Base-by-base conservation (phyloP, 2,113 vertebrate genomes). In the Phrynosoma blainvillii region DNA sequence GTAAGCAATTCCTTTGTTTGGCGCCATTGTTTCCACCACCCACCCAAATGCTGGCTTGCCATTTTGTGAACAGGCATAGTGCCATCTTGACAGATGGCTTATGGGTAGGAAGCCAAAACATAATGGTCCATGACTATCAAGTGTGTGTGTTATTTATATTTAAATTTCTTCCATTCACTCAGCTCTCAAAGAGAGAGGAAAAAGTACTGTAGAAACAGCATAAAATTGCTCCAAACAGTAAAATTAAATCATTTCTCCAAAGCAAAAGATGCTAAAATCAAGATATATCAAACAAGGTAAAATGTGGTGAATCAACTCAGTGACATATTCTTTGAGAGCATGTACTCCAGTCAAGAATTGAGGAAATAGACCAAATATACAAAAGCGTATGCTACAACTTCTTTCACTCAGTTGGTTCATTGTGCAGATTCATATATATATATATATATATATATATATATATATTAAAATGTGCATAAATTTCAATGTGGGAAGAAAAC, bases 31-130 rank as follows among this genome's bases (percentile, higher is more conserved):
- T 40, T 36, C n/a, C 78, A 6, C 36, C 36, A 40, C 65, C 7
- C 66, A 21, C 27, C 25, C 68, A 83, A 36, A 20, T 25, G 32
- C 10, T 77, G 56, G 73, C 36, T 65, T 65, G 25, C 59, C 54
- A 62, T 42, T 65, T 77, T n/a, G 16, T 32, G 47, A 32, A 10
- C 42, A 79, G 84, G 84, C 84, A 32, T 11, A 30, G 13, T 32
- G 84, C 75, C 76, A 86, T 79, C 30, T 32, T 79, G 62, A 79
- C 84, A 86, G 84, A 86, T 86, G 84, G 75, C 62, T 68, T n/a
- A n/a, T 54, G 62, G 75, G n/a, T n/a, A 32, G 20, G 30, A 54
- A 86, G 76, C 76, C 84, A 86, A 79, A 32, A 86, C 11, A 3
- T 68, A 86, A 86, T 86, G 84, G 76, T 52, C 84, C 32, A 59